Conservation (phyloP, 2,888 invertebrate genomes). For the Meiosimyza platycephala region DNA sequence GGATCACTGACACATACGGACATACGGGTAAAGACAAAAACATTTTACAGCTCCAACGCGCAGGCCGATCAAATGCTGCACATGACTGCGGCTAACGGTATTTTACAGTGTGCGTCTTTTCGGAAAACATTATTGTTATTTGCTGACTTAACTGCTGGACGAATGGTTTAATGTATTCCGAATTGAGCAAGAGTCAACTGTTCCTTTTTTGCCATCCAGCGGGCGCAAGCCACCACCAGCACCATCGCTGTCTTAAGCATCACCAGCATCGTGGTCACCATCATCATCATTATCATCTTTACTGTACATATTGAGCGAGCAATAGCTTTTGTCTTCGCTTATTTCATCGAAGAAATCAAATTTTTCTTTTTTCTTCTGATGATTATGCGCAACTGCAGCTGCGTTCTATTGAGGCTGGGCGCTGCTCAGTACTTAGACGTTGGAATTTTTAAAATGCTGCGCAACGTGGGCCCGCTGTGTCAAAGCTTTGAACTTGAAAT, state of each 20-base stretch:
- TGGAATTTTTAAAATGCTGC: slow-evolving; percentile 9
- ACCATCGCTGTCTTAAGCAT: background rate
- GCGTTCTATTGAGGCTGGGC: background rate
- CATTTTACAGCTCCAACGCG: background rate
- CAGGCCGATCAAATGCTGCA: slow-evolving; percentile 5
- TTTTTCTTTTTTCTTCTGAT: background rate
- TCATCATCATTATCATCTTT: background rate
- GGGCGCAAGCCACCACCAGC: background rate
- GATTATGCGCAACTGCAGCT: background rate
- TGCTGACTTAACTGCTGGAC: slow-evolving; percentile 38
- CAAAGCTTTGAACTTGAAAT: slow-evolving; percentile 8
- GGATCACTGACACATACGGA: no score
- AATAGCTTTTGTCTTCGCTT: background rate
- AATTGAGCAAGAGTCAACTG: no score
- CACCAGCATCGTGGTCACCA: background rate
- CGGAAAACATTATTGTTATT: slow-evolving; percentile 47
- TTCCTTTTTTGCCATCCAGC: no score
- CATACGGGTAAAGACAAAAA: no score
- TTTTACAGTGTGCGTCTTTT: slow-evolving; percentile 32
- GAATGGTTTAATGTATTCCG: background rate
- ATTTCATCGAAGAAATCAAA: background rate
- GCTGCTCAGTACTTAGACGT: slow-evolving; percentile 1
- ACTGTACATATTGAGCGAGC: no score
- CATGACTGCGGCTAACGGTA: slow-evolving; percentile 26
- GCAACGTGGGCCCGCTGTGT: slow-evolving; percentile 1